Base-by-base conservation (phyloP, 2,113 vertebrate genomes). In the Esox niger region DNA sequence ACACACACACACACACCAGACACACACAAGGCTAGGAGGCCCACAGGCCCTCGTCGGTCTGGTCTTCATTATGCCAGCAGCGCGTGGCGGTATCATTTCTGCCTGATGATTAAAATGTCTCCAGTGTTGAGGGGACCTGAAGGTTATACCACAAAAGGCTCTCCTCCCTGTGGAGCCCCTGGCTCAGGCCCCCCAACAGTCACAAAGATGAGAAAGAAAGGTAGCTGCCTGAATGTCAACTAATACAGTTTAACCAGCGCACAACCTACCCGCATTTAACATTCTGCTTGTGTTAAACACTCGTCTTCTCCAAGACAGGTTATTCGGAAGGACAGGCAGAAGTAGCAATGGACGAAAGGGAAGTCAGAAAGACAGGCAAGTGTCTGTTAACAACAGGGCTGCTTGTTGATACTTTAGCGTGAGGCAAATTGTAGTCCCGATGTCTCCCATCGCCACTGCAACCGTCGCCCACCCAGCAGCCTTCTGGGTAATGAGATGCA, bases 21-120 rank as follows among this genome's bases (percentile, higher is more conserved):
- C 20, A 57, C 55, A 13, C 55, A 26, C 23, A 30, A 2, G n/a
- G 47, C n/a, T 52, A 15, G 25, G 4, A 58, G 25, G 29, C 27
- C 15, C 56, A 30, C 6, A 74, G 85, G 84, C 74, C 68, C 70
- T 4, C 74, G 60, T 66, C 23, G 73, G 38, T 52, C 80, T 76
- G 79, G 68, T 43, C 38, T 75, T 81, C 81, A 79, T 83, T 77
- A 86, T 81, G 82, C 81, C 79, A 66, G 38, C 33, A 66, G 81
- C 77, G 35, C 64, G 38, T 35, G 63, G 80, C 76, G 33, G 62
- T 70, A 72, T 76, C 78, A 52, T 83, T 79, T 79, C 76, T 85
- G 77, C 73, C 79, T 60, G 59, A 65, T 88, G 84, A 89, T 88
- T 91, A 85, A 90, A 88, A 87, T 79, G 75, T 85, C 76, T 65